Conservation (phyloP, 1,140 invertebrate genomes). For the Zaprionus lachaisei region DNA sequence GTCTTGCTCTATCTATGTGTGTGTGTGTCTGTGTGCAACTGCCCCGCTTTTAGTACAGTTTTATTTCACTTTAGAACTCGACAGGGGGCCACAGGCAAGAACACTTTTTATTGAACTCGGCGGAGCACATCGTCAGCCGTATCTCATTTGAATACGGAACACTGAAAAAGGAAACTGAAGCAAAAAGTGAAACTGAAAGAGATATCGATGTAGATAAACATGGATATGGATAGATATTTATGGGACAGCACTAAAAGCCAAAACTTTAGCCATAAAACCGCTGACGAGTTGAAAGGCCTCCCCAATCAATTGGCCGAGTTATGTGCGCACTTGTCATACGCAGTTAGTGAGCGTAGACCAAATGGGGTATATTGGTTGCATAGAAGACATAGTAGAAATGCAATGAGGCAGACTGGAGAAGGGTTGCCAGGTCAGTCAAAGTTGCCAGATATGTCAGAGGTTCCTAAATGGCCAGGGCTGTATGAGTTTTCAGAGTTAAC, state of each 20-base stretch:
- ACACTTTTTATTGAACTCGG: slow-evolving; percentile 42
- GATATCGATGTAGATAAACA: slow-evolving; percentile 5
- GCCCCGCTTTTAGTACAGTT: slow-evolving; percentile 10
- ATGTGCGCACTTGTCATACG: slow-evolving; percentile 16
- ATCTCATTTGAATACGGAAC: slow-evolving; percentile 45
- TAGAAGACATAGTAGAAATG: background rate
- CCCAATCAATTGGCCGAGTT: slow-evolving; percentile 36
- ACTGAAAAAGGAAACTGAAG: background rate
- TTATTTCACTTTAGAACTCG: slow-evolving; percentile 29
- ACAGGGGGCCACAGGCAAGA: slow-evolving; percentile 40
- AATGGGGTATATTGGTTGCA: background rate
- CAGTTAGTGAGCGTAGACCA: background rate
- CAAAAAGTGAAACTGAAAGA: background rate
- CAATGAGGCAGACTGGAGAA: background rate
- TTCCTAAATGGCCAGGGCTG: background rate
- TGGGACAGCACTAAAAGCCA: slow-evolving; percentile 28
- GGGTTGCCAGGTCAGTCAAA: background rate
- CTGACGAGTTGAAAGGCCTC: slow-evolving; percentile 34
- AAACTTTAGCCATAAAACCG: slow-evolving; percentile 70
- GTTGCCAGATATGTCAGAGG: background rate
- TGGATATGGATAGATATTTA: slow-evolving; percentile 24
- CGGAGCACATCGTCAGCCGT: slow-evolving; percentile 13
- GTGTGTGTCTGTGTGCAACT: background rate
- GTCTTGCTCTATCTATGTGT: background rate
- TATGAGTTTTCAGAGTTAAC: background rate